Base-by-base conservation (phyloP, 2,888 invertebrate genomes). In the Netelia inedita region DNA sequence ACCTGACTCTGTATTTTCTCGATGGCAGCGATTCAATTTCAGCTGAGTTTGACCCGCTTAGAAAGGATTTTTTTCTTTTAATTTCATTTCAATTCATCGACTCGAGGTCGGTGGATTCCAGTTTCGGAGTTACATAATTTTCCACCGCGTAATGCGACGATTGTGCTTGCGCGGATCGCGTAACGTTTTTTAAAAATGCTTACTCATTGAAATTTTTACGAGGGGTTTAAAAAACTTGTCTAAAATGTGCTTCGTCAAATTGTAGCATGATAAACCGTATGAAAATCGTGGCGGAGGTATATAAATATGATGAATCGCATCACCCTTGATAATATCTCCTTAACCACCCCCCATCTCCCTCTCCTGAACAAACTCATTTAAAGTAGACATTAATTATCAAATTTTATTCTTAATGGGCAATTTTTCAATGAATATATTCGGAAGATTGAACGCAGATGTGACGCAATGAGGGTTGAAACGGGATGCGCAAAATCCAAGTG, bases 101-200 rank as follows among this genome's bases (percentile, higher is more conserved):
- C 46, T 46, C 46, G 46, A 46, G 46, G 46, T 46, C 46, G 59
- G 10, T 10, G 14, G 8, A 6, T 14, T 21, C 41, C 41, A 6
- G 28, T 16, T 21, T 21, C 21, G 57, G 14, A 41, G 10, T 71
- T 72, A 50, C 71, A 59, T 57, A 72, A 72, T 57, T 72, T 41
- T 41, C 14, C 10, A 19, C 6, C 55, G 35, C 19, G 57, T 57
- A 57, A 57, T 57, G 1, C 14, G 46, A 46, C 71, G 5, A 21
- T 57, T 28, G 14, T 21, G 41, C 71, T 57, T 55, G 71, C 55
- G 41, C 10, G 8, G 41, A 71, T 11, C 41, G n/a, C 41, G 50
- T 11, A 72, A 57, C 14, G 11, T 19, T 59, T 50, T 35, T 72
- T 43, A 0, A 10, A 14, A 41, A 72, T 41, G 57, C 71, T 57